A percentile compares a stretch with the other conserved stretches of the same genome.
phyloP scores from a whole-genome alignment of 2,113 vertebrate genomes.

The Lycocorax pyrrhopterus region DNA sequence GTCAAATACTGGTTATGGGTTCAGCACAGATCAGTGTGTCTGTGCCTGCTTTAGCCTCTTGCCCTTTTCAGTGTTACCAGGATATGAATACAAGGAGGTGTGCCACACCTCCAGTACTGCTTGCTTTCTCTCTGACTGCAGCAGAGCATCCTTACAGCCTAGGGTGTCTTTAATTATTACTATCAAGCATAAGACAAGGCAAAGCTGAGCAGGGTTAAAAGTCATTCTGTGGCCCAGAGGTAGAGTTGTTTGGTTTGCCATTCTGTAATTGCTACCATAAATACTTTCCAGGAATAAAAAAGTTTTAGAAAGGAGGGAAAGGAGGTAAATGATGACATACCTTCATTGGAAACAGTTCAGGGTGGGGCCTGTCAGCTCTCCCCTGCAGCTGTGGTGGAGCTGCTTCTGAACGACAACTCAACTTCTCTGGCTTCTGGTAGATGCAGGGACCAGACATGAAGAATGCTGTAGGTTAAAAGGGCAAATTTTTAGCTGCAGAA shows the following conservation, averaged over 20 bases:
- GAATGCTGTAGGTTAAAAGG: neutral
- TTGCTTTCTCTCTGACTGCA: neutral
- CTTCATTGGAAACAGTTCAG: neutral
- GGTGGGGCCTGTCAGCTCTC: neutral
- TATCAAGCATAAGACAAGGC: neutral
- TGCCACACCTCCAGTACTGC: neutral
- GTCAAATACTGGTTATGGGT: neutral
- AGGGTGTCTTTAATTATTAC: neutral
- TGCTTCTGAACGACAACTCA: neutral
- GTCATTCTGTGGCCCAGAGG: neutral
- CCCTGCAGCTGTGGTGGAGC: neutral
- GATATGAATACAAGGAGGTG: neutral
- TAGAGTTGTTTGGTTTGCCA: neutral
- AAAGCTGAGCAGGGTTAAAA: neutral
- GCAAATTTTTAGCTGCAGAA: neutral
- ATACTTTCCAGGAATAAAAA: neutral
- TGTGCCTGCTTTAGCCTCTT: neutral
- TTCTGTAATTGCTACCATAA: neutral
- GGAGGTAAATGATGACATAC: neutral
- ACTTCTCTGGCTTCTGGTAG: neutral
- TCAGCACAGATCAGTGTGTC: neutral
- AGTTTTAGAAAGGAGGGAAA: neutral
- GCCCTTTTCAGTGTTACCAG: neutral
- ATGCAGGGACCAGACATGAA: neutral
- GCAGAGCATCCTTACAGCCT: neutral